Conservation (phyloP, 53 echinoderm and acorn worm genomes). For the Paelopatides confundens region DNA sequence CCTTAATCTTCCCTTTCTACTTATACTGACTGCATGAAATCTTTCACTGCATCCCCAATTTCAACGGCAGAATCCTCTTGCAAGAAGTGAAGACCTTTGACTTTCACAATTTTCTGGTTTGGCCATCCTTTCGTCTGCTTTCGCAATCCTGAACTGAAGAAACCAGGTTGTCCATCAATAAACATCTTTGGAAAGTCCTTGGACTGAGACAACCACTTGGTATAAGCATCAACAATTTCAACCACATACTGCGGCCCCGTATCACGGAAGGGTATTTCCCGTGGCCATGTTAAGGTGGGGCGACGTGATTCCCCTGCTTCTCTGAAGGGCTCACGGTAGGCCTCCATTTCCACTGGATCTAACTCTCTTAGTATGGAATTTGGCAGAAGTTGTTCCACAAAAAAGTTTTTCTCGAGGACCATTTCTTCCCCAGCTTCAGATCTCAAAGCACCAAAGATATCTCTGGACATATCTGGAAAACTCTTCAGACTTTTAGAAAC, state of each 20-base stretch:
- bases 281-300: slow-evolving; percentile 93
- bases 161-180: slow-evolving; percentile 79
- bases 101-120: slow-evolving; percentile 69
- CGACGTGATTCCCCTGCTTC: slow-evolving; percentile 82
- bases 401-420: slow-evolving; percentile 87
- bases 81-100: slow-evolving; percentile 81
- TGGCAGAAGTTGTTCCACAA: slow-evolving; percentile 84
- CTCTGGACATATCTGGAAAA: slow-evolving; percentile 75
- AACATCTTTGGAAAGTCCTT: slow-evolving; percentile 82
- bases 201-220: slow-evolving; percentile 72
- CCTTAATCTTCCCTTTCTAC: neutral
- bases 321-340: slow-evolving; percentile 79
- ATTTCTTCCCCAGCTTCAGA: slow-evolving; percentile 85
- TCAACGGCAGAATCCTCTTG: slow-evolving; percentile 94
- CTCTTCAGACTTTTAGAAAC: slow-evolving; percentile 71
- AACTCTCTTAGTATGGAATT: slow-evolving; percentile 76
- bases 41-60: slow-evolving; percentile 73
- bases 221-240: slow-evolving; percentile 68
- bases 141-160: slow-evolving; percentile 71
- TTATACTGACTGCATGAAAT: slow-evolving; percentile 58
- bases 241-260: slow-evolving; percentile 92
- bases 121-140: slow-evolving; percentile 67
- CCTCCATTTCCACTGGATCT: slow-evolving; percentile 83
- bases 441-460: slow-evolving; percentile 78
- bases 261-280: slow-evolving; percentile 82